These are phyloP conservation scores for Stichodactyla mertensii DNA, from an alignment of 64 coral and sea anemone species.

Conservation along the genomic window DNA sequence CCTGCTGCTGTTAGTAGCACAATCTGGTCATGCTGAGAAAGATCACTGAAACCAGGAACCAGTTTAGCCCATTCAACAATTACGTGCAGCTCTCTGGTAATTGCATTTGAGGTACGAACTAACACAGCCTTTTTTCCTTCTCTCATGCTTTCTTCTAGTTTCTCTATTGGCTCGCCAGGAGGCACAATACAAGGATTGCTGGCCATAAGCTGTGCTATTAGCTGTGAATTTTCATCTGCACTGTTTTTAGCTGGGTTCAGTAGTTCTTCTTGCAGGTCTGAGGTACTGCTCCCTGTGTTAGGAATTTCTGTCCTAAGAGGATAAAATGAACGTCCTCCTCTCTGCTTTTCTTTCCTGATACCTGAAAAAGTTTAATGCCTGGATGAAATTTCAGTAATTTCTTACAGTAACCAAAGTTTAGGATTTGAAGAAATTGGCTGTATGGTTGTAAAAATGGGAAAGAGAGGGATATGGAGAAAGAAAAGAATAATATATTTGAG, in stretches of 20 bases:
- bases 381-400: too few relatives aligned
- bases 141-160: conserved; percentile 6
- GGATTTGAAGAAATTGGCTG: too few relatives aligned
- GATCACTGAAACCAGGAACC: conserved; percentile 79
- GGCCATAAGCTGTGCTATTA: conserved; percentile 68
- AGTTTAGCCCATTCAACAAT: conserved; percentile 98
- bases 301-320: conserved; percentile 57
- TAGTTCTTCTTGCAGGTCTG: neutral
- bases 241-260: neutral
- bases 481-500: too few relatives aligned
- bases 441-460: too few relatives aligned
- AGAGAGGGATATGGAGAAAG: too few relatives aligned
- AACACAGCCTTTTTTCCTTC: conserved; percentile 62
- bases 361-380: conserved; percentile 40
- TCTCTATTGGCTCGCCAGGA: conserved; percentile 46
- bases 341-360: conserved; percentile 85
- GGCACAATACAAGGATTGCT: conserved; percentile 74
- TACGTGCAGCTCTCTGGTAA: conserved; percentile 70
- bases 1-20: conserved; percentile 72
- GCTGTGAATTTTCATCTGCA: conserved; percentile 37
- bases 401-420: too few relatives aligned
- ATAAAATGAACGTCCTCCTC: conserved; percentile 95
- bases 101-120: conserved; percentile 69
- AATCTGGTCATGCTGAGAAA: conserved; percentile 78
- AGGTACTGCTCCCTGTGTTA: neutral